Base-by-base conservation (phyloP, 2,113 vertebrate species). In the Aplodontia rufa region DNA sequence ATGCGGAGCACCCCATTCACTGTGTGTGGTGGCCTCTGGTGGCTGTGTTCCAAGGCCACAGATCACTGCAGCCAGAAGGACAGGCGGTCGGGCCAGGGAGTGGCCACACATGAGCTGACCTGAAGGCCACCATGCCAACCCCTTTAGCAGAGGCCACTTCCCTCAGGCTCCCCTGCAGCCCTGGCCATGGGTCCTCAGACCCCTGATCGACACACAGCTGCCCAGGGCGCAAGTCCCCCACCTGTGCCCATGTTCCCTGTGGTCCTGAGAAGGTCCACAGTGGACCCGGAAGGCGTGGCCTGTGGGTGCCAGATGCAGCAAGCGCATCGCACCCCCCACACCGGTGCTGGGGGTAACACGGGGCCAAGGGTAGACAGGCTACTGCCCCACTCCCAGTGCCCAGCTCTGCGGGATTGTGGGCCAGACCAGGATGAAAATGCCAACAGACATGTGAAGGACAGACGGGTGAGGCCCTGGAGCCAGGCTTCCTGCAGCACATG, bases 261-360 rank as follows among this genome's bases (percentile, higher is more conserved):
- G 8, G 1, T 62, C 42, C 6, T 1, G 22, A 79, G 51, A 5
- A 9, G 14, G 86, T 32, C 20, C 10, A 0, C 26, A 8, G 71
- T 13, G 35, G 10, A 10, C 24, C 47, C 32, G 5, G 35, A 8
- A 14, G 16, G n/a, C n/a, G 28, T 71, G 19, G 3, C 32, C 6
- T 19, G 19, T 40, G 14, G 40, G 17, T 35, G 42, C 22, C 3
- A 16, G 47, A 1, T 26, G 58, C 24, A 1, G 58, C 24, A 0
- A 60, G 58, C 8, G 28, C 58, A 10, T 3, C 24, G 58, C n/a
- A n/a, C 24, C 58, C 58, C 58, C 24, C 55, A 58, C 55, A n/a
- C n/a, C n/a, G n/a, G n/a, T n/a, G n/a, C 58, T 17, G 3, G 24
- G 5, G 14, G 9, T n/a, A 9, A n/a, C n/a, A 2, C 0, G 8